Evolutionary conservation across 2,797 vertebrate species (phyloP), one percentile per base, ranked within the genome.

Genomic region (Sparidentex hasta): DNA sequence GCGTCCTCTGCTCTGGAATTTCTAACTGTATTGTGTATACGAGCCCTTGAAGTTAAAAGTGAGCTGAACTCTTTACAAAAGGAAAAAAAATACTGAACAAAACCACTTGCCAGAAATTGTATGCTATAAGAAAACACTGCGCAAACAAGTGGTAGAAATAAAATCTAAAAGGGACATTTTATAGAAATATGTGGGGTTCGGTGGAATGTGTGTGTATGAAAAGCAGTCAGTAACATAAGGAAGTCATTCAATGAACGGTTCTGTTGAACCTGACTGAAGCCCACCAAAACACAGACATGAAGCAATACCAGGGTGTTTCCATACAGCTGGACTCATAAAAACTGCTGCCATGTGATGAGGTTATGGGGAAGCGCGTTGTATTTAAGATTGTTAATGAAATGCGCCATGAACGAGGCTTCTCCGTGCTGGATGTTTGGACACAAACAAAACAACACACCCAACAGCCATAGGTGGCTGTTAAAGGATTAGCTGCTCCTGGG

Each of bases 261-360:
- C 27, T 1, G 46, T 52, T 52, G 20, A 82, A 82, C 68, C 67
- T 52, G 59, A 43, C 18, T 17, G 5, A 25, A 59, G 23, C 51
- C 11, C 21, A 57, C 16, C 43, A 41, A 65, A 71, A 38, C 43
- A 62, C 29, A 80, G 68, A 61, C 44, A 65, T 77, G 70, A 71
- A 66, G 78, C 72, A 88, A 81, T 20, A 80, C 25, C 63, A 58
- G 72, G 80, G 76, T 54, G 87, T 78, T 84, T 81, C 65, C 71
- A 71, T 75, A 69, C 71, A 27, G 65, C 70, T 57, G 59, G 55
- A 14, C 78, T 64, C 68, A 58, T 83, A 77, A 88, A 81, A 76
- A 48, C 57, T 46, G 55, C 44, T 62, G 63, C 56, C 78, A 74
- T 21, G 23, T 71, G 84, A 79, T 62, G 71, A 71, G 50, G 51